phyloP scores from a whole-genome alignment of 2,888 invertebrate species.

The Brachypterus glaber region DNA sequence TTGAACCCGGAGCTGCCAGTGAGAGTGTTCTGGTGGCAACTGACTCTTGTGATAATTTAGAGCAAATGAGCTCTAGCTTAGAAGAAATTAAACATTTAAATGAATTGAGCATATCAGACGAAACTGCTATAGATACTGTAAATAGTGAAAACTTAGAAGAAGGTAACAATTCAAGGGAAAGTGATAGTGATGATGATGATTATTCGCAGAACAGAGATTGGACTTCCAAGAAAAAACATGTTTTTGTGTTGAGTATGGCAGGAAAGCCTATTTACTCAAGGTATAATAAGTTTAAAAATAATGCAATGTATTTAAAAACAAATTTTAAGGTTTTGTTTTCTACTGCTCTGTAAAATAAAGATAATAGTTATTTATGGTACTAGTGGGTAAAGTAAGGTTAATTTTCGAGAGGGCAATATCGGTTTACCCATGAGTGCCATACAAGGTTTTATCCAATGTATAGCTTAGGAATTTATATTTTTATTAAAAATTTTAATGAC shows the following conservation, averaged over 20 bases:
- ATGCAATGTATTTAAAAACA: neutral
- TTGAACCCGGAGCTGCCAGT: slow-evolving; percentile 50
- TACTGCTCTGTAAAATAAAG: too few relatives aligned
- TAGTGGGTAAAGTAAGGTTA: too few relatives aligned
- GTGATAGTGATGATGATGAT: slow-evolving; percentile 44
- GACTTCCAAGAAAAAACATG: slow-evolving; percentile 76
- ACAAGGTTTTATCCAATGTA: too few relatives aligned
- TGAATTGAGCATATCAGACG: slow-evolving; percentile 32
- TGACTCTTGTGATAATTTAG: slow-evolving; percentile 61
- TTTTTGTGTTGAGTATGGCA: slow-evolving; percentile 90
- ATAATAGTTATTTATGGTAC: too few relatives aligned
- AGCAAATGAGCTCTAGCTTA: slow-evolving; percentile 54
- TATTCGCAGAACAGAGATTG: slow-evolving; percentile 57
- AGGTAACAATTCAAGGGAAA: slow-evolving; percentile 15
- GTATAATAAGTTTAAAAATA: slow-evolving; percentile 37
- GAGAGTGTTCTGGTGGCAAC: slow-evolving; percentile 64
- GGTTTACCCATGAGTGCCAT: too few relatives aligned
- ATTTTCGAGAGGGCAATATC: too few relatives aligned
- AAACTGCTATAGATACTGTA: slow-evolving; percentile 16
- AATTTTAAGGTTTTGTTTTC: neutral
- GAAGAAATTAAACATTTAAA: slow-evolving; percentile 49
- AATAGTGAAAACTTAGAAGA: slow-evolving; percentile 28
- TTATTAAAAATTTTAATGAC: too few relatives aligned
- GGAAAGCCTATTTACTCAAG: slow-evolving; percentile 95
- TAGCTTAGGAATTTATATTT: too few relatives aligned